Conservation (phyloP, 2,797 vertebrate species). For the Onychomys torridus region DNA sequence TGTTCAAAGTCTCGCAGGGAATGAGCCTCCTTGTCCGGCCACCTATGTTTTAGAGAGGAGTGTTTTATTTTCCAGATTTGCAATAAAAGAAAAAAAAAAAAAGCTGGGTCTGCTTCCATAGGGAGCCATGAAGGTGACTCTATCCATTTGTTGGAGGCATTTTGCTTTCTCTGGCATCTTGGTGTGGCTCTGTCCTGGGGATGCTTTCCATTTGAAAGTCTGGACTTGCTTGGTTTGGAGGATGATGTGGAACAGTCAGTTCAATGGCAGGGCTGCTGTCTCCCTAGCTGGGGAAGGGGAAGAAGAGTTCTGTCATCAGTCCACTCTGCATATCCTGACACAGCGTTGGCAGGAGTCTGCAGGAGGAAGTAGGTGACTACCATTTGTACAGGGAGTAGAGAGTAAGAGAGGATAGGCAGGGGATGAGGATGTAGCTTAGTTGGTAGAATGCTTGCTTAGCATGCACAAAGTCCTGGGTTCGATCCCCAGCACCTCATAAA, state of each 20-base stretch:
- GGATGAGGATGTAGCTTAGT: not conserved
- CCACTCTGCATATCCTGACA: rapidly evolving
- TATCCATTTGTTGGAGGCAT: not conserved
- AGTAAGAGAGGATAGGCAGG: not conserved
- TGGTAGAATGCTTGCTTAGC: not conserved
- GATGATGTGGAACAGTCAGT: not conserved
- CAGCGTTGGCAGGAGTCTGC: not conserved
- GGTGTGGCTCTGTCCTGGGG: not conserved
- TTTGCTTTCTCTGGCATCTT: not conserved
- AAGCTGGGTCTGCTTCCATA: not conserved
- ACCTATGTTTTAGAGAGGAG: not conserved
- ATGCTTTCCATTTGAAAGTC: not conserved
- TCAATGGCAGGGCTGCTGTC: not conserved
- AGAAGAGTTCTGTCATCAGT: not conserved
- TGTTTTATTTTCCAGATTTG: not conserved
- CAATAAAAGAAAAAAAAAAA: not conserved
- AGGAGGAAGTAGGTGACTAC: not conserved
- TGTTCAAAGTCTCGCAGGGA: not conserved
- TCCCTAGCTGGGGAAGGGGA: not conserved
- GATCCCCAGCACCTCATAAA: not conserved
- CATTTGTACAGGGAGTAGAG: not conserved
- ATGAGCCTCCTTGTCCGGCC: not conserved
- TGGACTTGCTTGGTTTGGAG: not conserved
- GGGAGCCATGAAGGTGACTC: not conserved
- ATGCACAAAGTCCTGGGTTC: not conserved